A percentile compares a stretch with the other conserved stretches of the same genome.
Conservation (phyloP, 2,888 invertebrate genomes). For the Parnassius mnemosyne region DNA sequence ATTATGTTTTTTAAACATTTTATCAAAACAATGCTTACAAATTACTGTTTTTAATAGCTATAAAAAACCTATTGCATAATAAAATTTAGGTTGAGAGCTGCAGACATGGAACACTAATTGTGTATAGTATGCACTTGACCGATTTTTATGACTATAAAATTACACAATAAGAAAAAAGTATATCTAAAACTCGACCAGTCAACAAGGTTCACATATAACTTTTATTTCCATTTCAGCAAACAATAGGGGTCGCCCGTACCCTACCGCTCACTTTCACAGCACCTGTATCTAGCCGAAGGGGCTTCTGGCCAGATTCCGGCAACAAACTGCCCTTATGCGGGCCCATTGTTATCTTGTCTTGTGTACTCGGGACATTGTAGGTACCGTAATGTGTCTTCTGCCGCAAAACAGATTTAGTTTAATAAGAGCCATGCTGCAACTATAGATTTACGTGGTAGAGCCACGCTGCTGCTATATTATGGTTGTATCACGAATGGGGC, state of each 20-base stretch:
- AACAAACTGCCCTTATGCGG: constrained; percentile 58
- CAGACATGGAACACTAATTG: too few species aligned
- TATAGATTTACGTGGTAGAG: too few species aligned
- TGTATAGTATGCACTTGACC: too few species aligned
- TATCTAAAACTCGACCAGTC: constrained; percentile 3
- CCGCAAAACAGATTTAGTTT: constrained; percentile 43
- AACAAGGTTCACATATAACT: constrained; percentile 16
- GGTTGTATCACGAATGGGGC: too few species aligned
- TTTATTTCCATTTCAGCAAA: constrained; percentile 8
- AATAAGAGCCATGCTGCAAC: too few species aligned
- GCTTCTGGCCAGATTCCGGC: constrained; percentile 35
- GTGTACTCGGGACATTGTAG: constrained; percentile 30
- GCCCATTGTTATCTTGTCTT: constrained; percentile 58
- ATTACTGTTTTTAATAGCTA: too few species aligned
- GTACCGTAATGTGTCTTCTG: constrained; percentile 28
- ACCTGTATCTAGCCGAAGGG: constrained; percentile 23
- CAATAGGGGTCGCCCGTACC: constrained; percentile 22
- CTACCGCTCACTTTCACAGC: constrained; percentile 17
- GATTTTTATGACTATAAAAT: not conserved
- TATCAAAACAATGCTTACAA: too few species aligned
- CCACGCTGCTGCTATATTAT: too few species aligned
- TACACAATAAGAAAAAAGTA: constrained; percentile 6
- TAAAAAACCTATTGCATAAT: too few species aligned
- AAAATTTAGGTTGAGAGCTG: too few species aligned
- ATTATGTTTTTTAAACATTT: too few species aligned